Base-by-base conservation (phyloP, 2,888 invertebrate species). In the Hirtodrosophila trivittata region DNA sequence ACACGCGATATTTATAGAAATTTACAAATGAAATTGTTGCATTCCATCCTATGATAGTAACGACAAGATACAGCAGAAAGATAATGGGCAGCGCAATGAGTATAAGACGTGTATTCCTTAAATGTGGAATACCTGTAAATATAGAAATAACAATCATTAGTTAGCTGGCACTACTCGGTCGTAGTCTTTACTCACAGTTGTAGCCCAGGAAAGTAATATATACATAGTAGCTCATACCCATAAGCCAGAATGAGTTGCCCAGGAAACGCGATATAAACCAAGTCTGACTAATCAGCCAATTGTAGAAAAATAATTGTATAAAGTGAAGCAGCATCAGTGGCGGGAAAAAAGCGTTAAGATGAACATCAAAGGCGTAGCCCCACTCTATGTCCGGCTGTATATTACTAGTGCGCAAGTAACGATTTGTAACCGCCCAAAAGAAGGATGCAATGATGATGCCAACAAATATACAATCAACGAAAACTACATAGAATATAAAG, bases 321-420 rank as follows among this genome's bases (percentile, higher is more conserved):
- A 97, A 95, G 90, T 99, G 98, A 54, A 99, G 92, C 77, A 99
- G 93, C 70, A 98, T 95, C 10, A 99, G 92, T 1, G 98, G 95
- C n/a, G 99, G 99, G 91, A 98, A 98, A 91, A 98, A 97, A 1
- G 99, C 99, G 92, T 99, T 99, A 82, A 99, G 93, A 92, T 99
- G 99, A 3, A 99, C 97, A 91, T 99, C 99, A 91, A 99, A 99
- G 12, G 97, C 95, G 91, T 98, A 99, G 16, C 97, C 99, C 99
- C 99, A 99, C 91, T 99, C 99, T 76, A 98, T 97, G 54, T 90
- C 91, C 0, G 89, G 88, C 49, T 90, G 90, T 5, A 89, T 55
- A 51, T 71, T 87, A 52, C 82, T 91, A 28, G 75, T 86, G 8
- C 90, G 85, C 21, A 91, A 75, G 56, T 89, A 91, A 46, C 89